Evolutionary conservation across 1,140 invertebrate genomes (phyloP).

Genomic region (Pseudomyrmex cubaensis): DNA sequence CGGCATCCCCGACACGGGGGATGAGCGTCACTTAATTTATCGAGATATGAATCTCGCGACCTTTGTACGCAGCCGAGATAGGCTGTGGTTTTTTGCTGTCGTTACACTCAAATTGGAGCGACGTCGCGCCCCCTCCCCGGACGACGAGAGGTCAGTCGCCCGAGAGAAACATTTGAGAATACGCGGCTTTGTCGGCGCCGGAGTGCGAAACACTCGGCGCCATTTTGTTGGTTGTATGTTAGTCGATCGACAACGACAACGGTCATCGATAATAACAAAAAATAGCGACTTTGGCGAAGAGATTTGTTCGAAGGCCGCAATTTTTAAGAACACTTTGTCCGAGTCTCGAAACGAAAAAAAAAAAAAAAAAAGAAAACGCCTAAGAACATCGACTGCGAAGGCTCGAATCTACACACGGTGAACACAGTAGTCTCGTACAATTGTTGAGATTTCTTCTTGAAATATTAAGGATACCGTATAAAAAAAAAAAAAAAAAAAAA

Average conservation of each 20-base stretch:
- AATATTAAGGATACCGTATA: conserved; percentile 60
- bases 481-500: conserved; percentile 52
- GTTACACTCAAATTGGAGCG: conserved; percentile 67
- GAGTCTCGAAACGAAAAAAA: conserved; percentile 21
- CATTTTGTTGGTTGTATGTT: conserved; percentile 70
- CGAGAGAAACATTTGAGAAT: conserved; percentile 66
- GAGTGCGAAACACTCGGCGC: conserved; percentile 78
- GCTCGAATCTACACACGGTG: conserved; percentile 65
- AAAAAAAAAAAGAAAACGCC: neutral
- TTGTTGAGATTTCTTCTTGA: conserved; percentile 69
- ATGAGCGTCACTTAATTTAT: conserved; percentile 68
- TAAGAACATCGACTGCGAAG: conserved; percentile 59
- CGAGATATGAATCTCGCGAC: conserved; percentile 84
- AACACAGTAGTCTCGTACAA: conserved; percentile 64
- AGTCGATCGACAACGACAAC: conserved; percentile 41
- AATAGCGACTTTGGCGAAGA: conserved; percentile 29
- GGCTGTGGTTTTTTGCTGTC: conserved; percentile 80
- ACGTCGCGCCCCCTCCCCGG: conserved; percentile 18
- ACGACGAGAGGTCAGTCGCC: conserved; percentile 31
- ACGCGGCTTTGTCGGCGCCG: conserved; percentile 78
- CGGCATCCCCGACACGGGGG: conserved; percentile 54
- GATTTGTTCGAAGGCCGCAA: conserved; percentile 67
- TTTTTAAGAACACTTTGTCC: conserved; percentile 60
- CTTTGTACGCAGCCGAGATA: conserved; percentile 78
- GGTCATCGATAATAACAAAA: conserved; percentile 20